A percentile compares a stretch with the other conserved stretches of the same genome.
phyloP scores from a whole-genome alignment of 2,113 vertebrate species.

The Strigops habroptila region DNA sequence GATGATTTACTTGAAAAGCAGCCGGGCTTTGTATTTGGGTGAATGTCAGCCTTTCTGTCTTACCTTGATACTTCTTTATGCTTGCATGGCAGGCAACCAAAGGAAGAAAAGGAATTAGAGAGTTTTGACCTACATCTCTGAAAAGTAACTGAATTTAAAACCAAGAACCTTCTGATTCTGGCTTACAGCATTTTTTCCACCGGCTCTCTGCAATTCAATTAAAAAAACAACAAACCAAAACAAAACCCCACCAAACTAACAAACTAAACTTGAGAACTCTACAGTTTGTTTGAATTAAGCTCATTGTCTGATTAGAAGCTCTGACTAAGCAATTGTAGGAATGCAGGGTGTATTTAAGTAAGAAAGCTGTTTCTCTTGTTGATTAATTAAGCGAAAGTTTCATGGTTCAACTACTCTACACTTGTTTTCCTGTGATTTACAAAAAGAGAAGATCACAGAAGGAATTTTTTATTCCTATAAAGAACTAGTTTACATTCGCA shows the following conservation, averaged over 20 bases:
- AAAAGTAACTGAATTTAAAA: not conserved
- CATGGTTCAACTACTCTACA: not conserved
- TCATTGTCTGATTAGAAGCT: not conserved
- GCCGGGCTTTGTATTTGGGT: not conserved
- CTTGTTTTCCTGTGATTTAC: not conserved
- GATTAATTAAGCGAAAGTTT: not conserved
- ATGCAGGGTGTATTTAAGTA: not conserved
- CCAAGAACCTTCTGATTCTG: not conserved
- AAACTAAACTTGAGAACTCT: not conserved
- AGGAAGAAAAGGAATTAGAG: not conserved
- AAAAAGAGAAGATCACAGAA: not conserved
- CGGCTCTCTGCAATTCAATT: not conserved
- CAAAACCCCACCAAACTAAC: not conserved
- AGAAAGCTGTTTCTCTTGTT: not conserved
- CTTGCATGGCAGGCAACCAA: not conserved
- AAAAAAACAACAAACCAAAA: not conserved
- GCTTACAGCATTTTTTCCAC: not conserved
- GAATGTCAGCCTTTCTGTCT: not conserved
- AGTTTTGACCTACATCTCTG: not conserved
- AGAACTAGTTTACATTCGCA: not conserved
- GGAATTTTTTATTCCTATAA: not conserved
- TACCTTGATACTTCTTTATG: not conserved
- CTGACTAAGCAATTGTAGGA: not conserved
- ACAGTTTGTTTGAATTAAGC: not conserved
- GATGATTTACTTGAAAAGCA: not conserved